Evolutionary conservation across 2,888 invertebrate genomes (phyloP).

Genomic region (Nomada goodeniana): DNA sequence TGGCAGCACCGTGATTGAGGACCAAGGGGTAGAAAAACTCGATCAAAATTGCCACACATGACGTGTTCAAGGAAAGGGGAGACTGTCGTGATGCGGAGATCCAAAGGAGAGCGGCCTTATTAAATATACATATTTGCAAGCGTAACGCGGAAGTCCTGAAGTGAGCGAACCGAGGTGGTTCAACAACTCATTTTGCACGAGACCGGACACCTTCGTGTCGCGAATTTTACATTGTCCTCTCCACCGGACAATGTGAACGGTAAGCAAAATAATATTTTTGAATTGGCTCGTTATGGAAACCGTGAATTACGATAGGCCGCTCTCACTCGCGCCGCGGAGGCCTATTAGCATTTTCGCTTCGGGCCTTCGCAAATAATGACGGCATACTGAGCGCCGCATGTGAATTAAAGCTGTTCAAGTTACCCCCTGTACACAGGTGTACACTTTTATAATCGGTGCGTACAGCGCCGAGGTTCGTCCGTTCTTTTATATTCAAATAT

Average conservation of each 20-base stretch:
- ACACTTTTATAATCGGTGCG: background rate
- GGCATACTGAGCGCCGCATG: background rate
- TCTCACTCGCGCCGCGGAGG: constrained; percentile 23
- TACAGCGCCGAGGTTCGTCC: background rate
- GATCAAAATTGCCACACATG: too few species aligned
- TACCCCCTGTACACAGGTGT: background rate
- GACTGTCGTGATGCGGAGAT: background rate
- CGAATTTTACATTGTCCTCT: constrained; percentile 17
- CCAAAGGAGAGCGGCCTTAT: background rate
- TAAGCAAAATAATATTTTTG: constrained; percentile 28
- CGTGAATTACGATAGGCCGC: constrained; percentile 38
- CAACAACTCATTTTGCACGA: constrained; percentile 26
- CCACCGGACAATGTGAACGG: constrained; percentile 1
- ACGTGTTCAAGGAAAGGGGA: background rate
- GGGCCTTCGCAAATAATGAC: constrained; percentile 45
- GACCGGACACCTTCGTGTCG: constrained; percentile 24
- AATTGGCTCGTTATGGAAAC: constrained; percentile 55
- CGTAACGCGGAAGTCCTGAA: constrained; percentile 34
- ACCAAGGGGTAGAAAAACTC: too few species aligned
- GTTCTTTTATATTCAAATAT: constrained; percentile 4
- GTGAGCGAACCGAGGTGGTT: background rate
- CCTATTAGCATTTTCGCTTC: constrained; percentile 48
- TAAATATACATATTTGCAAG: constrained; percentile 25
- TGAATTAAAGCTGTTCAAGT: constrained; percentile 5
- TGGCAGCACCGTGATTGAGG: too few species aligned